phyloP scores from a whole-genome alignment of 64 coral and sea anemone species.

The Montipora sp. region DNA sequence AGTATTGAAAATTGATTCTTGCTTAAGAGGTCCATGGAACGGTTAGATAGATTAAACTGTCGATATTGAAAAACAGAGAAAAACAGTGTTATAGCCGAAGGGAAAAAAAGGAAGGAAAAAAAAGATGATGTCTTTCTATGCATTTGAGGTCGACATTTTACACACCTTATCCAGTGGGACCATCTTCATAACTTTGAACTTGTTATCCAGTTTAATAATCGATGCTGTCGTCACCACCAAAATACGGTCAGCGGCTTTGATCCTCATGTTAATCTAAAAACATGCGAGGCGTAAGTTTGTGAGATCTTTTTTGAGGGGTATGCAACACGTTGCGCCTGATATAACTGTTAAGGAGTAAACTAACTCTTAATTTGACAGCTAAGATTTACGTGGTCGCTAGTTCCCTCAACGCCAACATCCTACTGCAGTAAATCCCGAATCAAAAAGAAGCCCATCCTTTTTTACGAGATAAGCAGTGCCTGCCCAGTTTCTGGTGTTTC shows the following conservation, averaged over 20 bases:
- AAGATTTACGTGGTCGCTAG: no score
- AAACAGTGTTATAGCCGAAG: no score
- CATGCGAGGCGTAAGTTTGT: background rate
- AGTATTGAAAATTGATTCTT: no score
- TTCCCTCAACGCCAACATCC: no score
- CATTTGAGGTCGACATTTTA: background rate
- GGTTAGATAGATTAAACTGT: no score
- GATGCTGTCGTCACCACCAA: conserved; percentile 59
- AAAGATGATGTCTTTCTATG: no score
- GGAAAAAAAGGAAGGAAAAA: no score
- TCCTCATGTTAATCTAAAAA: conserved; percentile 67
- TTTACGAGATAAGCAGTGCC: background rate
- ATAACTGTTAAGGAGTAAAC: background rate
- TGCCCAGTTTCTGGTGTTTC: background rate
- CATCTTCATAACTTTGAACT: conserved; percentile 74
- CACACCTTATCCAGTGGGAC: conserved; percentile 60
- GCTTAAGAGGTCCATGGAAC: no score
- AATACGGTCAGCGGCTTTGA: conserved; percentile 55
- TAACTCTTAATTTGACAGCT: background rate
- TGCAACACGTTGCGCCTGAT: background rate
- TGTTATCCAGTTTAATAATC: conserved; percentile 78
- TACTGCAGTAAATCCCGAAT: no score
- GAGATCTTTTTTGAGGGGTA: no score
- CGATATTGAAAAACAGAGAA: no score
- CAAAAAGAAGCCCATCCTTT: no score